Evolutionary conservation across 2,888 invertebrate species (phyloP).

Genomic region (Clistopyga incitator): DNA sequence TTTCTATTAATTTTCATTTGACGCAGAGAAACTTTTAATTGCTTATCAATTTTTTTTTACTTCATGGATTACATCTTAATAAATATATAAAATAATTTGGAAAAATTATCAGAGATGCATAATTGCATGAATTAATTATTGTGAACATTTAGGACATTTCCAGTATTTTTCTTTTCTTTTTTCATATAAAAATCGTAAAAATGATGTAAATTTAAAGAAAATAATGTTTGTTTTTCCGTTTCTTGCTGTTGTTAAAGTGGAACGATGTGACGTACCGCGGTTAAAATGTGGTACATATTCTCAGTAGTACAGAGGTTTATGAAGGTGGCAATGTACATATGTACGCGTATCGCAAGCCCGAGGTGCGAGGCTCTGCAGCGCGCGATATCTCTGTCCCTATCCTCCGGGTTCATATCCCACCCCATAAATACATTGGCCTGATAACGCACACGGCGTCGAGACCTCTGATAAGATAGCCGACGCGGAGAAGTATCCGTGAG

Average conservation of each 20-base stretch:
- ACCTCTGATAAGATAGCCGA: constrained; percentile 77
- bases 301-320: constrained; percentile 3
- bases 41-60: no score
- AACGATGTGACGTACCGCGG: constrained; percentile 29
- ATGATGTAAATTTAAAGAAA: neutral
- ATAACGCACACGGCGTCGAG: constrained; percentile 74
- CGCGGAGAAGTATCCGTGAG: constrained; percentile 66
- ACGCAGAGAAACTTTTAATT: no score
- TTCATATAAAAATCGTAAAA: neutral
- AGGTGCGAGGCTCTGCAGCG: constrained; percentile 53
- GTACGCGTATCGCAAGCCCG: constrained; percentile 48
- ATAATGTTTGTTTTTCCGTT: constrained; percentile 2
- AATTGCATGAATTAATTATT: no score
- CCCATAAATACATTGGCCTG: constrained; percentile 80
- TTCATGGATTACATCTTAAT: no score
- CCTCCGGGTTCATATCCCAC: constrained; percentile 76
- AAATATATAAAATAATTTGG: no score
- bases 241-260: neutral
- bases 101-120: no score
- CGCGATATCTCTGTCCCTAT: constrained; percentile 61
- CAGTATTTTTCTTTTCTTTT: no score
- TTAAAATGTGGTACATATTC: constrained; percentile 6
- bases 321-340: constrained; percentile 44
- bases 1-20: no score
- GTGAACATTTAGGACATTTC: no score